Evolutionary conservation across 2,888 invertebrate genomes (phyloP), one percentile per base, ranked within the genome.

Genomic region (Meganola albula): DNA sequence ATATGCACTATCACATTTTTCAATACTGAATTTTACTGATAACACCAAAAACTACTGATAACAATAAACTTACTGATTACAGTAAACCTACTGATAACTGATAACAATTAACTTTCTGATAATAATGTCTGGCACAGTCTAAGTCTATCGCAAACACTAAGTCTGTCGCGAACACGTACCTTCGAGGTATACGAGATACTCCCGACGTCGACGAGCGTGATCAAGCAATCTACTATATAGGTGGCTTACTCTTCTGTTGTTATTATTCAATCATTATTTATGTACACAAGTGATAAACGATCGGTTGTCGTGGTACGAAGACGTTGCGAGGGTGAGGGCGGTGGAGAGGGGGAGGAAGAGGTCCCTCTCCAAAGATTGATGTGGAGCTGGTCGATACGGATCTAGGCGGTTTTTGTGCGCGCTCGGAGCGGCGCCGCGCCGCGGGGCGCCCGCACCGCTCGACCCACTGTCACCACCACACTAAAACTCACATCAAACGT

Each of bases 381-480:
- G 74, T 66, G 64, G 62, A 56, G 56, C 35, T 45, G 40, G 35
- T 54, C 54, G 75, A 74, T 74, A 74, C 55, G 44, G 65, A 74
- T 74, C 74, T 67, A 55, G 58, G 54, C 46, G 58, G 49, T 62
- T 57, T 45, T 58, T 57, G 52, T 37, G 31, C 30, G 35, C 36
- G 53, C 53, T 58, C 54, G 51, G 48, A 42, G 44, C 44, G 16
- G 33, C 34, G 44, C 51, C 53, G 53, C 65, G 53, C 63, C 46
- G 58, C 61, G 55, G 60, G 61, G 45, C 46, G 55, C 40, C 53
- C 40, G 34, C 54, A 44, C 57, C 71, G 64, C 63, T 49, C 68
- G 68, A 64, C 71, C 63, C 61, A 53, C 70, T 75, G 79, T 74
- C 79, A 72, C 77, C 78, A 69, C 70, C 58, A n/a, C n/a, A n/a